Conservation (phyloP, 2,888 invertebrate genomes). For the Philonicus albiceps region DNA sequence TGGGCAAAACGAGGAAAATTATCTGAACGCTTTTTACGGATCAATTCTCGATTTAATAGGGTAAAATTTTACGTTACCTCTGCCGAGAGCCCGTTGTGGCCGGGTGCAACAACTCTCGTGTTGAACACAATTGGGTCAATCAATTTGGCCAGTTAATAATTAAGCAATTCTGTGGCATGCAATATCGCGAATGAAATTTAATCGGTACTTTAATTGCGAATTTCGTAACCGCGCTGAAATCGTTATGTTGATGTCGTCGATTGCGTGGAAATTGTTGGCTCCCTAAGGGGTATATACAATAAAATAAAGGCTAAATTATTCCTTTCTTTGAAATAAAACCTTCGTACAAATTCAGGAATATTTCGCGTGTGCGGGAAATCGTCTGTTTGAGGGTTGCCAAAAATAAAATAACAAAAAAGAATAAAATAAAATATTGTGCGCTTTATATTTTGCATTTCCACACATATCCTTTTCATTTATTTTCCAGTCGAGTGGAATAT, state of each 20-base stretch:
- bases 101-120: neutral
- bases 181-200: neutral
- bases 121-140: conserved; percentile 15
- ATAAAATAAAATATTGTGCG: neutral
- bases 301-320: neutral
- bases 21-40: neutral
- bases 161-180: neutral
- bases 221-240: neutral
- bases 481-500: conserved; percentile 21
- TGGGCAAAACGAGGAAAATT: neutral
- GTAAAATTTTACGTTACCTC: neutral
- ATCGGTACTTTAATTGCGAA: neutral
- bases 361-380: neutral
- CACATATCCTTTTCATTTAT: neutral
- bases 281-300: neutral
- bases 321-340: neutral
- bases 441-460: neutral
- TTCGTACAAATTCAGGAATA: neutral
- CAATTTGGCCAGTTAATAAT: conserved; percentile 5
- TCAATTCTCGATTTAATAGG: neutral
- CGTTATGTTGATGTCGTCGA: neutral
- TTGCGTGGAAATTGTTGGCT: neutral
- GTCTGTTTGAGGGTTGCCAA: neutral
- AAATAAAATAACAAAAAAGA: neutral
- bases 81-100: neutral